A percentile compares a stretch with the other conserved stretches of the same genome.
These are phyloP conservation scores for Nansenia antarctica DNA, from an alignment of 2,113 vertebrate genomes.

Conservation along the genomic window DNA sequence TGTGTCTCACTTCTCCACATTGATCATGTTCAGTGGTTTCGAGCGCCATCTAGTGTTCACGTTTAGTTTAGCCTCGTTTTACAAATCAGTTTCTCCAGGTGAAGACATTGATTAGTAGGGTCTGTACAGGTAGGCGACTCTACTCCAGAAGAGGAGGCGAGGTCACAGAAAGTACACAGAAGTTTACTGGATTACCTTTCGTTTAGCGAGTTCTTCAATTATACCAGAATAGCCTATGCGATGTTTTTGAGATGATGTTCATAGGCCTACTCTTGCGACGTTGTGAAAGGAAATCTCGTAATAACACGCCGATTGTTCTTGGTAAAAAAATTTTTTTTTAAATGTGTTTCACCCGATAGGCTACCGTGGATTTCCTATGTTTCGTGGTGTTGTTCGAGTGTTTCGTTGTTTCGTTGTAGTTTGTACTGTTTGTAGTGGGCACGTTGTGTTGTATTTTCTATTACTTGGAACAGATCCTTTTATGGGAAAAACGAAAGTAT, in stretches of 20 bases:
- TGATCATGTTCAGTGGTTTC: slow-evolving; percentile 9
- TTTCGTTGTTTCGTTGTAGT: too few species aligned
- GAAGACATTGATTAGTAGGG: slow-evolving; percentile 58
- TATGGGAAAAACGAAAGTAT: too few species aligned
- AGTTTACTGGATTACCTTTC: not conserved
- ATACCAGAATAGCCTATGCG: not conserved
- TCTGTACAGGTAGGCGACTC: slow-evolving; percentile 67
- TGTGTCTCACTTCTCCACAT: too few species aligned
- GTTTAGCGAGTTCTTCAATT: not conserved
- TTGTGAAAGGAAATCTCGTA: not conserved
- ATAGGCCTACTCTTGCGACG: too few species aligned
- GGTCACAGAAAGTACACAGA: slow-evolving; percentile 42
- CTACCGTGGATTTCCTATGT: too few species aligned
- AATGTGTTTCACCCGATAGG: too few species aligned
- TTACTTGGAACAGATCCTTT: too few species aligned
- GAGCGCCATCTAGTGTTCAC: slow-evolving; percentile 55
- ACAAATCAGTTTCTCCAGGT: slow-evolving; percentile 47
- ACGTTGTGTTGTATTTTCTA: too few species aligned
- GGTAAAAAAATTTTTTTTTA: too few species aligned
- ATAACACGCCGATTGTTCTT: too few species aligned
- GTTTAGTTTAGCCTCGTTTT: not conserved
- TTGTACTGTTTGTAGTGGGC: too few species aligned
- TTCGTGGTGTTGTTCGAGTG: too few species aligned
- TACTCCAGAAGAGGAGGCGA: slow-evolving; percentile 13
- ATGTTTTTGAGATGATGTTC: not conserved